A percentile compares a stretch with the other conserved stretches of the same genome.
Conservation (phyloP, 2,797 vertebrate species). For the Vultur gryphus region DNA sequence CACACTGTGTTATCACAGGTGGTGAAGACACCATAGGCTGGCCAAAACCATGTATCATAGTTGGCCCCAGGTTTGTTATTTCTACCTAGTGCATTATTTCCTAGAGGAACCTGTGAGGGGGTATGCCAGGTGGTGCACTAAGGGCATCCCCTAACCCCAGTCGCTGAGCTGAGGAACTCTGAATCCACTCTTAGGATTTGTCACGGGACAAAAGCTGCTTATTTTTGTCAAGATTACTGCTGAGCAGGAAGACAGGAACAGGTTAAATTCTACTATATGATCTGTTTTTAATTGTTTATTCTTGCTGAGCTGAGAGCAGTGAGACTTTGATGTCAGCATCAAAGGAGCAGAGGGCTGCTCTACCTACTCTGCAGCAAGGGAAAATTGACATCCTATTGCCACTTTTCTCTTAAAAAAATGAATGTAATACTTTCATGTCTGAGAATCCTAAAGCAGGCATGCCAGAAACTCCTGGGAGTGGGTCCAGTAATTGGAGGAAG, state of each 20-base stretch:
- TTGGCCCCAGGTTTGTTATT: background rate
- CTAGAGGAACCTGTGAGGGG: background rate
- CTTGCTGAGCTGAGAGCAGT: background rate
- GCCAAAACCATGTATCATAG: background rate
- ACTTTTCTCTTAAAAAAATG: background rate
- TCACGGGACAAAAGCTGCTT: background rate
- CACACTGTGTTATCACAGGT: background rate
- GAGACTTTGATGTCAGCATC: constrained; percentile 42
- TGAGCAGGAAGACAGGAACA: background rate
- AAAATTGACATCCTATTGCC: background rate
- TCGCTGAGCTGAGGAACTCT: background rate
- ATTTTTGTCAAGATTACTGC: background rate
- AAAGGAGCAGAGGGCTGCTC: background rate
- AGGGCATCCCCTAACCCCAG: background rate
- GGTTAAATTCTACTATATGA: background rate
- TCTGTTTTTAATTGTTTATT: constrained; percentile 23
- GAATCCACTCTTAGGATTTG: background rate
- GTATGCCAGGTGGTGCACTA: background rate
- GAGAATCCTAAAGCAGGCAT: background rate
- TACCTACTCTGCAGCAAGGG: background rate
- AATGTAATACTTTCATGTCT: background rate
- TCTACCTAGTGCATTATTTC: background rate
- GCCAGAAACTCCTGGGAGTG: background rate
- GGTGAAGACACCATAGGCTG: fast-evolving
- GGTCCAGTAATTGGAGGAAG: background rate